phyloP scores from a whole-genome alignment of 2,888 invertebrate species.

The Agrochola lota region DNA sequence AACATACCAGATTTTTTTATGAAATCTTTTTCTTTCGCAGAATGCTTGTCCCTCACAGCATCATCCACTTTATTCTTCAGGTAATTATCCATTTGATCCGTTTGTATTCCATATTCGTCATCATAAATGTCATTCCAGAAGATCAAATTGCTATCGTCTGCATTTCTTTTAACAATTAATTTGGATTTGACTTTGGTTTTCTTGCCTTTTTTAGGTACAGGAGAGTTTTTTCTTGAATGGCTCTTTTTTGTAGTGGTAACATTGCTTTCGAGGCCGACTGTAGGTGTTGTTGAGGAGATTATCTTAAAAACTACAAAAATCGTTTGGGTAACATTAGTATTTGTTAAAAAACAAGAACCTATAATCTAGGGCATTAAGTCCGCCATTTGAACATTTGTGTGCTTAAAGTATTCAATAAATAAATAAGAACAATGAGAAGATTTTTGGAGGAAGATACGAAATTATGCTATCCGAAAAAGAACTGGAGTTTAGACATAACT shows the following conservation, averaged over 20 bases:
- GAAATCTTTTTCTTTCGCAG: conserved; percentile 66
- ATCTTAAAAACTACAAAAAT: conserved; percentile 43
- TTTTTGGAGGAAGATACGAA: not conserved
- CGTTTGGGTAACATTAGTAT: not conserved
- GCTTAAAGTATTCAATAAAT: too few species aligned
- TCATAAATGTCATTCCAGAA: conserved; percentile 86
- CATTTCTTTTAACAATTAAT: conserved; percentile 79
- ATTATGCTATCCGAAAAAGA: not conserved
- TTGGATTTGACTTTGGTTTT: conserved; percentile 66
- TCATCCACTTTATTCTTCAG: conserved; percentile 72
- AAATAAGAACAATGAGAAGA: too few species aligned
- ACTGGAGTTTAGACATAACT: too few species aligned
- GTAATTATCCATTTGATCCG: conserved; percentile 72
- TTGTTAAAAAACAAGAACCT: not conserved
- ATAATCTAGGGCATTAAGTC: too few species aligned
- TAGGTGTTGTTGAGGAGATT: not conserved
- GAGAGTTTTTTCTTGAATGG: not conserved
- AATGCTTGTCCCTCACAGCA: conserved; percentile 69
- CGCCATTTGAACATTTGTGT: too few species aligned
- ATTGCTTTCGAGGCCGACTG: conserved; percentile 3
- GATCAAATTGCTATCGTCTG: conserved; percentile 74
- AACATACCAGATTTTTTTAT: conserved; percentile 73
- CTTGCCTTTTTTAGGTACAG: not conserved
- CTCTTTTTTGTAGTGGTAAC: conserved; percentile 13
- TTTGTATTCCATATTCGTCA: conserved; percentile 82